Evolutionary conservation across 2,113 vertebrate genomes (phyloP).

Genomic region (Circaetus gallicus): DNA sequence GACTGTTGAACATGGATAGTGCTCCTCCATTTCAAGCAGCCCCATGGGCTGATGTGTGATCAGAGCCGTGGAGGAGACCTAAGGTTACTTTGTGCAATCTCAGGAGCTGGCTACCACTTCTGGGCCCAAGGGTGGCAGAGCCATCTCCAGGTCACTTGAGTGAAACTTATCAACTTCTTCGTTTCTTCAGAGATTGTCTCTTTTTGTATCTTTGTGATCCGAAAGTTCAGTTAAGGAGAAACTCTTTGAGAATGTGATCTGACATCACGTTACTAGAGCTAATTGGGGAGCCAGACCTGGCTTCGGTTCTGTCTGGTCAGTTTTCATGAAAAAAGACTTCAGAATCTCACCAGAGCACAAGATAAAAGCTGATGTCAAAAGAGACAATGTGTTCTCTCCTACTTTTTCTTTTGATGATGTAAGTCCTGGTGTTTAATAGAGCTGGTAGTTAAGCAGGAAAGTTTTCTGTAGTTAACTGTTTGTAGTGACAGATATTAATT

Average conservation of each 20-base stretch:
- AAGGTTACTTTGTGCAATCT: not conserved
- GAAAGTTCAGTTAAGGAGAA: conserved; percentile 28
- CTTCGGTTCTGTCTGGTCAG: conserved; percentile 48
- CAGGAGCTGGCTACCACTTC: not conserved
- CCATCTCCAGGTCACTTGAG: not conserved
- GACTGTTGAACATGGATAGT: not conserved
- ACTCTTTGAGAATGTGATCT: conserved; percentile 11
- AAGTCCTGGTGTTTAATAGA: conserved; percentile 65
- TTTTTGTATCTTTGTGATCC: not conserved
- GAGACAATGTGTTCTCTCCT: conserved; percentile 65
- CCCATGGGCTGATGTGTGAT: not conserved
- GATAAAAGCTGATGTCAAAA: conserved; percentile 62
- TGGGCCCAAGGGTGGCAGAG: not conserved
- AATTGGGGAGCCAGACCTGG: conserved; percentile 69
- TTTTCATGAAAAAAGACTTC: conserved; percentile 45
- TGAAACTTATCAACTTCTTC: not conserved
- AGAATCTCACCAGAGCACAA: conserved; percentile 42
- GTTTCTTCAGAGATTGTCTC: not conserved
- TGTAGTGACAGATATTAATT: conserved; percentile 75
- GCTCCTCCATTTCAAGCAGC: not conserved
- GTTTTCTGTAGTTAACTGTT: conserved; percentile 57
- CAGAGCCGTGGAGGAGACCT: not conserved
- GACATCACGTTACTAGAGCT: conserved; percentile 41
- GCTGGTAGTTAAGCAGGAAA: conserved; percentile 62
- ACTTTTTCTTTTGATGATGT: conserved; percentile 64